phyloP scores from a whole-genome alignment of 1,140 invertebrate genomes.

The Drosophila grimshawi region DNA sequence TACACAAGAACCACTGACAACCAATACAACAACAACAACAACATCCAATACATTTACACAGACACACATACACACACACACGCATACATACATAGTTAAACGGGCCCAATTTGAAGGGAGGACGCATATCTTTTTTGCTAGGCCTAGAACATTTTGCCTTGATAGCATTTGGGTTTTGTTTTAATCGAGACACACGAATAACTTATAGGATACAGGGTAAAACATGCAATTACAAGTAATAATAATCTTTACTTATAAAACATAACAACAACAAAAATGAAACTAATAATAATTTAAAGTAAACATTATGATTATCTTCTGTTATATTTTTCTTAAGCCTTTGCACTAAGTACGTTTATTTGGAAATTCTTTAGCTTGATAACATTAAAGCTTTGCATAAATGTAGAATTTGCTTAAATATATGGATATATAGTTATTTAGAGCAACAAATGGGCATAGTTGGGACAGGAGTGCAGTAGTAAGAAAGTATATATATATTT shows the following conservation, averaged over 20 bases:
- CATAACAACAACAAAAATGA: slow-evolving; percentile 29
- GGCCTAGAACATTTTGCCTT: slow-evolving; percentile 72
- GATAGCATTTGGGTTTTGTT: slow-evolving; percentile 61
- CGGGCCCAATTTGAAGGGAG: slow-evolving; percentile 63
- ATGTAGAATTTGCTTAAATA: slow-evolving; percentile 65
- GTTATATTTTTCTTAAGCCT: slow-evolving; percentile 56
- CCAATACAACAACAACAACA: slow-evolving; percentile 28
- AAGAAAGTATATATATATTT: slow-evolving; percentile 50
- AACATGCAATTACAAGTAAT: slow-evolving; percentile 79
- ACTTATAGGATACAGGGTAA: slow-evolving; percentile 84
- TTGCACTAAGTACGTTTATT: slow-evolving; percentile 57
- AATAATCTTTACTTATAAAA: slow-evolving; percentile 35
- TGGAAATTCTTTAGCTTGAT: slow-evolving; percentile 57
- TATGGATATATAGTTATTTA: slow-evolving; percentile 36
- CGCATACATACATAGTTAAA: slow-evolving; percentile 61
- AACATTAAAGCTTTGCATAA: slow-evolving; percentile 72
- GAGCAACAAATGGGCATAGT: slow-evolving; percentile 64
- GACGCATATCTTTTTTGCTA: slow-evolving; percentile 72
- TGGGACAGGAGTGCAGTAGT: slow-evolving; percentile 51
- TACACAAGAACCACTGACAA: slow-evolving; percentile 44
- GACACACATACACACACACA: slow-evolving; percentile 32
- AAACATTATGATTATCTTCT: slow-evolving; percentile 37
- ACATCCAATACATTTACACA: slow-evolving; percentile 34
- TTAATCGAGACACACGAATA: slow-evolving; percentile 65
- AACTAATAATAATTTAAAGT: slow-evolving; percentile 40